Evolutionary conservation across 2,113 vertebrate species (phyloP).

Genomic region (Seriola aureovittata): DNA sequence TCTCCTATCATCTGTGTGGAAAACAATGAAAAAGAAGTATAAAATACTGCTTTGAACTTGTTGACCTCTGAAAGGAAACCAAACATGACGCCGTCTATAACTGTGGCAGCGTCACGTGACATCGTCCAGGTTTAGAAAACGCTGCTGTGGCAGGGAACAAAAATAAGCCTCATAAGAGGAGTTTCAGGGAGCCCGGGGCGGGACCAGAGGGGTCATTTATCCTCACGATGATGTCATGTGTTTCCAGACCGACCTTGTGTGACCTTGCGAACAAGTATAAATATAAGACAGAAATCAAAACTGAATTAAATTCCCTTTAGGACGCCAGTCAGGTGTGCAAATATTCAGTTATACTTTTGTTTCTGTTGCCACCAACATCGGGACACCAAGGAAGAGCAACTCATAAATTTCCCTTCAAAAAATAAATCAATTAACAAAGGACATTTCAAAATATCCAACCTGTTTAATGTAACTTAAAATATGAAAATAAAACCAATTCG

Average conservation of each 20-base stretch:
- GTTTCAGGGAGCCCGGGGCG: background rate
- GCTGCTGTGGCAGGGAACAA: conserved; percentile 33
- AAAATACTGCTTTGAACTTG: background rate
- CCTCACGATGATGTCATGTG: conserved; percentile 22
- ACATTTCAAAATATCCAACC: no score
- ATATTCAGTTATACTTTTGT: background rate
- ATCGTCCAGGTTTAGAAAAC: conserved; percentile 44
- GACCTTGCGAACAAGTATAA: background rate
- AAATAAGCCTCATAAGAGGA: conserved; percentile 35
- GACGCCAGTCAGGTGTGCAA: background rate
- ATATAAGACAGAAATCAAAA: no score
- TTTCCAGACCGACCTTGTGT: conserved; percentile 4
- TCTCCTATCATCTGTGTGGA: background rate
- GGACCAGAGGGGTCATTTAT: background rate
- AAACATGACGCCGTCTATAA: background rate
- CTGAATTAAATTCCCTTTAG: no score
- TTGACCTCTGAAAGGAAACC: conserved; percentile 13
- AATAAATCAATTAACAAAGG: background rate
- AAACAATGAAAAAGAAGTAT: background rate
- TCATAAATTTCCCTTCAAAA: background rate
- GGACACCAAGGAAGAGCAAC: background rate
- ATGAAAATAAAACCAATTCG: no score
- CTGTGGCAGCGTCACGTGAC: conserved; percentile 7
- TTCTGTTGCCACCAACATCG: no score
- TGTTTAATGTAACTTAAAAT: no score